Percentiles rank a stretch among this genome's conserved stretches.
Conservation (phyloP, 2,797 vertebrate genomes). For the Sebastiscus albofasciatus region DNA sequence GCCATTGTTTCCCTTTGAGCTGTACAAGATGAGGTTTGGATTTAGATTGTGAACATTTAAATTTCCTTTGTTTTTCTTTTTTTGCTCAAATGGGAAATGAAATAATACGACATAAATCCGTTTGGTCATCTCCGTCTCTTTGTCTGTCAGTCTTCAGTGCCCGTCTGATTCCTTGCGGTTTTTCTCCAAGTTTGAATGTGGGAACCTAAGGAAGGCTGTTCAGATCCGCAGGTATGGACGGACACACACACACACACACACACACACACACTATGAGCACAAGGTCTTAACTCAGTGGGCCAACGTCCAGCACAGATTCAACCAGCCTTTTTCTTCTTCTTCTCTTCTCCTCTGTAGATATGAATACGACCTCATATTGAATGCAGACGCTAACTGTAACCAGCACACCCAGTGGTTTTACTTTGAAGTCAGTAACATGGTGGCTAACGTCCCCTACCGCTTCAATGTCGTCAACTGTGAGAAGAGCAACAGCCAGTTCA, state of each 20-base stretch:
- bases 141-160: conserved; percentile 71
- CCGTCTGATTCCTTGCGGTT: conserved; percentile 81
- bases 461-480: conserved; percentile 97
- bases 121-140: not conserved
- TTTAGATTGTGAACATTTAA: not conserved
- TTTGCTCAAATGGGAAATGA: not conserved
- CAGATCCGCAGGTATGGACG: conserved; percentile 88
- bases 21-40: not conserved
- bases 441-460: conserved; percentile 81
- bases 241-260: not conserved
- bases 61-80: not conserved
- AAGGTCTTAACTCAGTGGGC: not conserved
- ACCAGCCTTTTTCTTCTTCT: not conserved
- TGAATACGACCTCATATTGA: conserved; percentile 93
- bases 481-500: conserved; percentile 95
- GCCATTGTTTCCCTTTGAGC: too few relatives aligned
- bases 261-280: not conserved
- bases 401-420: conserved; percentile 95
- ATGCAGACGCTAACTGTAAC: conserved; percentile 86
- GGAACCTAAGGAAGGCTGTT: conserved; percentile 92
- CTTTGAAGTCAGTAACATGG: conserved; percentile 90
- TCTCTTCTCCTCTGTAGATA: conserved; percentile 73
- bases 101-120: not conserved
- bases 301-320: too few relatives aligned
- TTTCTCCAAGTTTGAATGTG: conserved; percentile 92